Base-by-base conservation (phyloP, 2,797 vertebrate species). In the Xenopus petersii region DNA sequence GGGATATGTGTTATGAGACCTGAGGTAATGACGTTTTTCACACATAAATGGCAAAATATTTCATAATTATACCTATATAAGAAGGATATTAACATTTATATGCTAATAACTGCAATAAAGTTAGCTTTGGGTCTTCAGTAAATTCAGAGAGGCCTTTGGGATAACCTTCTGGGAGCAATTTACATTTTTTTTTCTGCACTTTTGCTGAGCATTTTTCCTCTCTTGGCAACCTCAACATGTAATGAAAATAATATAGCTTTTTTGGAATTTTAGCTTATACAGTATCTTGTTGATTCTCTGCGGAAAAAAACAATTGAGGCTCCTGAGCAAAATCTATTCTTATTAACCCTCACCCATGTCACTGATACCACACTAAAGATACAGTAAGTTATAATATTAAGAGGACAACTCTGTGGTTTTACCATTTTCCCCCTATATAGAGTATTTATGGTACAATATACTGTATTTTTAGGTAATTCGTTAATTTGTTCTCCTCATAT, bases 11-110 rank as follows among this genome's bases (percentile, higher is more conserved):
- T 82, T 86, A 84, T 81, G 71, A 74, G 81, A 75, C 73, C 83
- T 62, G 60, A 79, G 81, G 78, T 81, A 76, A 71, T 75, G 79
- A 21, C 74, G 77, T 77, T 7, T 59, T 74, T 83, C 75, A 78
- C 80, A 47, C 79, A 81, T 64, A 62, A 83, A 84, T 75, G 79
- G 84, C 55, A 36, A 68, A 64, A 80, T 87, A 86, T 85, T 87
- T 90, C 87, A 87, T 79, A 77, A 87, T 88, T 86, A 87, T 73
- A 79, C 74, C 83, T 75, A 81, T 11, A 71, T 78, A 65, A 65
- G 81, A 81, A 83, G 84, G 82, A 84, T 81, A 85, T 77, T 67
- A 85, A 73, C 85, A 85, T 85, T 83, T 86, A 82, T 84, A 87
- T 85, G 84, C 82, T 89, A 86, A 85, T 89, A 85, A 73, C 72